Conservation (phyloP, 1,140 invertebrate genomes). For the Lithobius niger region DNA sequence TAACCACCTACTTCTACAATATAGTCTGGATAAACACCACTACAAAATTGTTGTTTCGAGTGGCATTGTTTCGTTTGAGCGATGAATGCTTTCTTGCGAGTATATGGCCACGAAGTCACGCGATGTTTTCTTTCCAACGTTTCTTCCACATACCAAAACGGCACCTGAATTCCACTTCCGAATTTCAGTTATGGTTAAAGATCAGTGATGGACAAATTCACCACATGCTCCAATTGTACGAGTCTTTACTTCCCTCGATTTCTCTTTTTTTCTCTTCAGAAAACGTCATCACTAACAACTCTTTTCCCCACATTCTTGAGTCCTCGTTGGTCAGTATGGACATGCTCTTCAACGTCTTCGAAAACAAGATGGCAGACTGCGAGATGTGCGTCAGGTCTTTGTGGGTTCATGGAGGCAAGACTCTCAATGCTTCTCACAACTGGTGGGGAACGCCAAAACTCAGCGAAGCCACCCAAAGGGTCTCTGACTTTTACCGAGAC, state of each 20-base stretch:
- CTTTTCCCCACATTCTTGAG: background rate
- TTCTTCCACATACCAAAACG: background rate
- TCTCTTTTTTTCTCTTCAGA: background rate
- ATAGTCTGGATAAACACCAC: too few relatives aligned
- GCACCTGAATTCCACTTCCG: background rate
- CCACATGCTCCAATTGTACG: too few relatives aligned
- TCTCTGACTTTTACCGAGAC: background rate
- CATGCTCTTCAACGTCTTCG: background rate
- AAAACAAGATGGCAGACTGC: background rate
- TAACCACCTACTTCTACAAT: too few relatives aligned
- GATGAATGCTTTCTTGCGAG: too few relatives aligned
- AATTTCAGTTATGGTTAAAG: background rate
- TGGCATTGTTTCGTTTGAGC: too few relatives aligned
- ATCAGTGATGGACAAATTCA: background rate
- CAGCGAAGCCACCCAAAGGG: background rate
- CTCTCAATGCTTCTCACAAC: background rate
- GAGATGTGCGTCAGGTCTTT: background rate
- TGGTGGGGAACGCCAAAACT: background rate
- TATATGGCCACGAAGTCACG: too few relatives aligned
- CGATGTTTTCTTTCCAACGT: background rate
- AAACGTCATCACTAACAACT: background rate
- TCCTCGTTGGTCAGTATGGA: background rate
- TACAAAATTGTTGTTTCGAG: too few relatives aligned
- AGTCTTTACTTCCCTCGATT: too few relatives aligned
- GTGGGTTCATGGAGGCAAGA: background rate